Percentiles rank a stretch among this genome's conserved stretches.
phyloP scores from a whole-genome alignment of 2,113 vertebrate genomes.

The Lathamus discolor region DNA sequence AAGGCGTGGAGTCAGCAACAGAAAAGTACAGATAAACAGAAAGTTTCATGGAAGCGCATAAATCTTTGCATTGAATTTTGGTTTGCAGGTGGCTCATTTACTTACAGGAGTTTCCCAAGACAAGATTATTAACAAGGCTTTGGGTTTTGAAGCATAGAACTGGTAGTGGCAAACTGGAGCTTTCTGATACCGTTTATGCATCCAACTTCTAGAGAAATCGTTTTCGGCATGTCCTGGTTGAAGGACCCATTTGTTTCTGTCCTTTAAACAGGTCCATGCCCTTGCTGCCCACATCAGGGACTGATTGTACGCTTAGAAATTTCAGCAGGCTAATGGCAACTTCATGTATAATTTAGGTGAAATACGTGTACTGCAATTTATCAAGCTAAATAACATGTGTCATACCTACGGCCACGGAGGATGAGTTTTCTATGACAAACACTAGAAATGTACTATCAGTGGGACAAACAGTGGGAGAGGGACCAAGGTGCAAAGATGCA shows the following conservation, averaged over 20 bases:
- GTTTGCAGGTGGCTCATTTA: neutral
- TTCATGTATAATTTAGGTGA: neutral
- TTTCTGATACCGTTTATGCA: neutral
- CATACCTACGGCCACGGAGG: neutral
- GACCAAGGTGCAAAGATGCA: fast-evolving
- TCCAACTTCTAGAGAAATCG: neutral
- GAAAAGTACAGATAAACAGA: neutral
- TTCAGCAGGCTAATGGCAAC: neutral
- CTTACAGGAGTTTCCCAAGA: neutral
- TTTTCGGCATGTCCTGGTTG: neutral
- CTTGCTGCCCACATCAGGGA: fast-evolving
- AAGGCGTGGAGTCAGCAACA: neutral
- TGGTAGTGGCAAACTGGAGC: neutral
- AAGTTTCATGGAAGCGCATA: neutral
- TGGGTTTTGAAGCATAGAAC: neutral
- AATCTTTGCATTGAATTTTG: neutral
- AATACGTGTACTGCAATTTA: neutral
- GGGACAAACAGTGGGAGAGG: fast-evolving
- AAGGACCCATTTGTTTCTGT: neutral
- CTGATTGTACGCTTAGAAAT: neutral
- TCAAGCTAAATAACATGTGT: neutral
- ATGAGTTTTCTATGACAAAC: neutral
- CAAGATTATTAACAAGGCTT: neutral
- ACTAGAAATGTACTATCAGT: fast-evolving
- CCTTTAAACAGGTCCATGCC: too few relatives aligned